Conservation (phyloP, 2,113 vertebrate genomes). For the Trichomycterus rosablanca region DNA sequence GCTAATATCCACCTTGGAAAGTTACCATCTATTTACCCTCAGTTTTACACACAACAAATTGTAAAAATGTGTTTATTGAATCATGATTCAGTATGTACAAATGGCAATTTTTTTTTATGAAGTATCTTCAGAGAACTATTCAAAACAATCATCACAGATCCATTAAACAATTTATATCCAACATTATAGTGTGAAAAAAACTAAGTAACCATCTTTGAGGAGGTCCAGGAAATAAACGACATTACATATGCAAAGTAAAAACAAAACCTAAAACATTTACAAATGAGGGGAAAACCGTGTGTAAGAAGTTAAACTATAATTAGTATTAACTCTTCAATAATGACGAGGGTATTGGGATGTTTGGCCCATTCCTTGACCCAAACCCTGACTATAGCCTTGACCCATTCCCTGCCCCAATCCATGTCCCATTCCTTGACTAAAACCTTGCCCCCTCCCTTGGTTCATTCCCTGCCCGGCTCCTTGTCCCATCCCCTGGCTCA, state of each 20-base stretch:
- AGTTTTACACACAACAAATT: slow-evolving; percentile 41
- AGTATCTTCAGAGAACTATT: slow-evolving; percentile 22
- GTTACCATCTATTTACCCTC: too few relatives aligned
- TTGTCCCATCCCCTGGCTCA: slow-evolving; percentile 48
- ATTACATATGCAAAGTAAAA: slow-evolving; percentile 19
- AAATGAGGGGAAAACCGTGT: not conserved
- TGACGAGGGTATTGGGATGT: slow-evolving; percentile 86
- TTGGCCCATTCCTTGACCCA: slow-evolving; percentile 46
- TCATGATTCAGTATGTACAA: slow-evolving; percentile 36
- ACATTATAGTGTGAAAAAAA: too few relatives aligned
- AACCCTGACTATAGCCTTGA: slow-evolving; percentile 61
- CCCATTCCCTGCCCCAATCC: slow-evolving; percentile 51
- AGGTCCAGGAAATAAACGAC: not conserved
- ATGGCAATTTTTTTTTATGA: slow-evolving; percentile 30
- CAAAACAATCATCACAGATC: not conserved
- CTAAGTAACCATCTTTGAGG: too few relatives aligned
- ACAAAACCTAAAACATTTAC: slow-evolving; percentile 35
- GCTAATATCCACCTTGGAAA: too few relatives aligned
- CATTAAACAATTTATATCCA: too few relatives aligned
- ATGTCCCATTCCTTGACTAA: slow-evolving; percentile 55
- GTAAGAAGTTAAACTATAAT: slow-evolving; percentile 1
- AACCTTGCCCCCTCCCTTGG: slow-evolving; percentile 49
- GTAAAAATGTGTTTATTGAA: slow-evolving; percentile 32
- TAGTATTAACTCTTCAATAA: slow-evolving; percentile 67
- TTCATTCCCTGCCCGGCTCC: slow-evolving; percentile 46